phyloP scores from a whole-genome alignment of 2,113 vertebrate species.

The Pampusana beccarii region DNA sequence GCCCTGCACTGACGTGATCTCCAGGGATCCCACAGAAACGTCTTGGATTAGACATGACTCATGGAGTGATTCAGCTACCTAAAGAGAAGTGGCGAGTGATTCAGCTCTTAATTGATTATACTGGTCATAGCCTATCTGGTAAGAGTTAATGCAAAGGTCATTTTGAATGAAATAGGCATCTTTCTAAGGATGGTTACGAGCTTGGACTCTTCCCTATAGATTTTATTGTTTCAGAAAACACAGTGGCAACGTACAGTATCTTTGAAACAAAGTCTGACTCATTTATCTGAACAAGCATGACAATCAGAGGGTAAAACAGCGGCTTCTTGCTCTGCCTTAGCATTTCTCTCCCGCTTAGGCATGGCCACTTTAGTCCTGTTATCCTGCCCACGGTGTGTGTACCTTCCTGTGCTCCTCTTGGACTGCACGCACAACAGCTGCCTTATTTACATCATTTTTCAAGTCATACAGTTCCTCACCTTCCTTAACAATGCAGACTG shows the following conservation, averaged over 20 bases:
- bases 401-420: not conserved
- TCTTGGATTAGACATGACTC: constrained; percentile 4
- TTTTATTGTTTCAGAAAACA: not conserved
- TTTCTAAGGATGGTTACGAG: not conserved
- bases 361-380: not conserved
- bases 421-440: not conserved
- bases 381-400: not conserved
- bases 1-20: not conserved
- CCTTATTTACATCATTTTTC: not conserved
- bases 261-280: not conserved
- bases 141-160: not conserved
- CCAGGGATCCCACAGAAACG: not conserved
- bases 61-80: not conserved
- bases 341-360: not conserved
- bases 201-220: not conserved
- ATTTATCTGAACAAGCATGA: not conserved
- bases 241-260: not conserved
- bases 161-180: not conserved
- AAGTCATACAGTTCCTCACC: not conserved
- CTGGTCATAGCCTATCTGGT: not conserved
- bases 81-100: not conserved
- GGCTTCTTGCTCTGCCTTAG: not conserved
- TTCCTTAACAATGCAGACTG: not conserved
- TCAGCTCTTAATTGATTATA: not conserved
- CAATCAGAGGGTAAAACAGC: not conserved